Percentiles rank a stretch among this genome's conserved stretches.
Evolutionary conservation across 2,888 invertebrate species (phyloP).

Genomic region (Mamestra brassicae): DNA sequence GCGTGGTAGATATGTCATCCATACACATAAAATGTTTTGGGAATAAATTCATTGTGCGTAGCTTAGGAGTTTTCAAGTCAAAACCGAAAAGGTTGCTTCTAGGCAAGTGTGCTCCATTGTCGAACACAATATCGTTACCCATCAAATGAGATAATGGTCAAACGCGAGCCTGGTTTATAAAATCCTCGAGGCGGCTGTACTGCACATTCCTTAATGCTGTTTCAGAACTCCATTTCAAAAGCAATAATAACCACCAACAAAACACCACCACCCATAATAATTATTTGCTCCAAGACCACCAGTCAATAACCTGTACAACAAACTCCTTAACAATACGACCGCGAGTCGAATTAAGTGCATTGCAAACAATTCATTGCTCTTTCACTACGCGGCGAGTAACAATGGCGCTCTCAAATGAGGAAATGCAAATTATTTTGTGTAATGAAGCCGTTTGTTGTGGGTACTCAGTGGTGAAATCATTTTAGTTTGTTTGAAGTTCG

Average conservation of each 20-base stretch:
- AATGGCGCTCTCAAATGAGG: conserved; percentile 61
- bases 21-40: too few relatives aligned
- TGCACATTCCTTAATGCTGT: neutral
- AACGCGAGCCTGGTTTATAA: neutral
- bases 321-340: conserved; percentile 57
- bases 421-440: conserved; percentile 73
- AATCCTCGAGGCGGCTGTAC: neutral
- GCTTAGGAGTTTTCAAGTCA: too few relatives aligned
- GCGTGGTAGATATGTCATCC: too few relatives aligned
- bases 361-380: conserved; percentile 74
- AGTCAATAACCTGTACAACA: conserved; percentile 44
- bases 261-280: conserved; percentile 12
- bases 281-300: conserved; percentile 25
- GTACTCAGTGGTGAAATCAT: conserved; percentile 51
- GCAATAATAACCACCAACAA: neutral
- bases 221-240: neutral
- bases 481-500: conserved; percentile 44
- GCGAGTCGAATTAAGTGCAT: conserved; percentile 71
- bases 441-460: conserved; percentile 66
- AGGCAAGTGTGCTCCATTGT: too few relatives aligned
- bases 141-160: neutral
- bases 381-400: conserved; percentile 64
- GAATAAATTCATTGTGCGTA: too few relatives aligned
- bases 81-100: too few relatives aligned
- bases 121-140: too few relatives aligned